Percentiles rank a stretch among this genome's conserved stretches.
phyloP scores from a whole-genome alignment of 1,140 invertebrate genomes.

The Coelopa frigida region DNA sequence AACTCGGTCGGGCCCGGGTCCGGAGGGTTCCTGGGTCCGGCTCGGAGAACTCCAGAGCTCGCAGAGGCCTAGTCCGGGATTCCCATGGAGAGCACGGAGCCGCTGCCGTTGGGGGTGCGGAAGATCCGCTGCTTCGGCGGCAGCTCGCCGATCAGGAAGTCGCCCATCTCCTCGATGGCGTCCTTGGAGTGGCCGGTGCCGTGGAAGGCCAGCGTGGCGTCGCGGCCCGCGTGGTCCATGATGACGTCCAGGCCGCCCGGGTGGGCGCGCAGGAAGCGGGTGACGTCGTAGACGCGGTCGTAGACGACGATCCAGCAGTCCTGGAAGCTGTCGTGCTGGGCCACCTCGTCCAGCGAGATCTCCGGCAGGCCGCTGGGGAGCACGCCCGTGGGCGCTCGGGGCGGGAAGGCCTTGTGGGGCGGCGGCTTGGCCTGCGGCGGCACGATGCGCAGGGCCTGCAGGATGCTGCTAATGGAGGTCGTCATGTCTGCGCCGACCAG shows the following conservation, averaged over 20 bases:
- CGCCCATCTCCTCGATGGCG: slow-evolving; percentile 53
- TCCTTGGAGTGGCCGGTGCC: slow-evolving; percentile 68
- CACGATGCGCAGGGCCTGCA: slow-evolving; percentile 32
- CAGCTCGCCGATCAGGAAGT: slow-evolving; percentile 65
- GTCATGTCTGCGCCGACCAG: no score
- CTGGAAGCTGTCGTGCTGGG: slow-evolving; percentile 54
- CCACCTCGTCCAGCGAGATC: slow-evolving; percentile 56
- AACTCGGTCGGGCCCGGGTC: no score
- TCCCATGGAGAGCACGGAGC: slow-evolving; percentile 31
- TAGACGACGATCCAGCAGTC: slow-evolving; percentile 69
- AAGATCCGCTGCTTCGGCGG: slow-evolving; percentile 64
- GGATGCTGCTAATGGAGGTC: slow-evolving; percentile 28
- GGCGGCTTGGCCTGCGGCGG: slow-evolving; percentile 17
- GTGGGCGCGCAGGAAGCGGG: slow-evolving; percentile 66
- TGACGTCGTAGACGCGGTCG: slow-evolving; percentile 69
- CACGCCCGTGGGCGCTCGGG: background rate
- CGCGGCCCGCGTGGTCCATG: slow-evolving; percentile 77
- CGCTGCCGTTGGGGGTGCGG: slow-evolving; percentile 40
- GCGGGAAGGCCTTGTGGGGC: slow-evolving; percentile 14
- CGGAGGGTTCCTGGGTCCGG: no score
- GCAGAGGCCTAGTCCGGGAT: slow-evolving; percentile 34
- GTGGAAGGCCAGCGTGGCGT: slow-evolving; percentile 76
- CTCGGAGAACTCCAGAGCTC: no score
- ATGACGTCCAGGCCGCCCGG: slow-evolving; percentile 80
- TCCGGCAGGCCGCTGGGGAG: slow-evolving; percentile 24